A percentile compares a stretch with the other conserved stretches of the same genome.
Conservation (phyloP, 2,888 invertebrate genomes). For the Deilephila elpenor region DNA sequence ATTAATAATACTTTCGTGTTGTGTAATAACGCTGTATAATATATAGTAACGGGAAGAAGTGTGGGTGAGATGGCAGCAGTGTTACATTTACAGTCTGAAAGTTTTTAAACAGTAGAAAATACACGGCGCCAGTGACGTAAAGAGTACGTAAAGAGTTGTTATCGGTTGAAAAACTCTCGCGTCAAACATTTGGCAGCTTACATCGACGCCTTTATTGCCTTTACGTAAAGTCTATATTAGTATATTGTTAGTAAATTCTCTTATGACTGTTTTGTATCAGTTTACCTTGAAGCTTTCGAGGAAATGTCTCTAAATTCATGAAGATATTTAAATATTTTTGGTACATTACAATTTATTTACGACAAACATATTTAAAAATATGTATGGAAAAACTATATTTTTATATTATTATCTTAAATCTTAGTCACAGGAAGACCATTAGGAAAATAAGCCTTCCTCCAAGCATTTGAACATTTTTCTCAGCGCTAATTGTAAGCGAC, state of each 20-base stretch:
- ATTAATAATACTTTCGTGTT: too few relatives aligned
- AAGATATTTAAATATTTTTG: too few relatives aligned
- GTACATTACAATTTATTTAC: too few relatives aligned
- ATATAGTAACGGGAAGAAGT: too few relatives aligned
- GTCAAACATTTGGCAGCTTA: conserved; percentile 1
- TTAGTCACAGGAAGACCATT: too few relatives aligned
- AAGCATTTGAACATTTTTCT: too few relatives aligned
- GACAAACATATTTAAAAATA: too few relatives aligned
- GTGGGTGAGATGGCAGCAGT: background rate
- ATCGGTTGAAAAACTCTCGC: conserved; percentile 22
- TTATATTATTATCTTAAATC: too few relatives aligned
- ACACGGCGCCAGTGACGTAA: conserved; percentile 15
- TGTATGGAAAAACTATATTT: too few relatives aligned
- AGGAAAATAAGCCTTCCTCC: too few relatives aligned
- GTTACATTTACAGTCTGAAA: background rate
- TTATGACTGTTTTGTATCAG: background rate
- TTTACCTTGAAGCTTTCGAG: conserved; percentile 8
- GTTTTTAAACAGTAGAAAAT: conserved; percentile 3
- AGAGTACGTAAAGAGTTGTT: conserved; percentile 10
- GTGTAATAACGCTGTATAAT: background rate
- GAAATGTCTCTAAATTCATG: background rate
- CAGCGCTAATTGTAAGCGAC: too few relatives aligned
- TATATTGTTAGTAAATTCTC: background rate
- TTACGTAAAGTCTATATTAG: background rate
- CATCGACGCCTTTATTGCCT: background rate